Conservation (phyloP, 2,797 vertebrate species). For the Gymnothorax reevesii region DNA sequence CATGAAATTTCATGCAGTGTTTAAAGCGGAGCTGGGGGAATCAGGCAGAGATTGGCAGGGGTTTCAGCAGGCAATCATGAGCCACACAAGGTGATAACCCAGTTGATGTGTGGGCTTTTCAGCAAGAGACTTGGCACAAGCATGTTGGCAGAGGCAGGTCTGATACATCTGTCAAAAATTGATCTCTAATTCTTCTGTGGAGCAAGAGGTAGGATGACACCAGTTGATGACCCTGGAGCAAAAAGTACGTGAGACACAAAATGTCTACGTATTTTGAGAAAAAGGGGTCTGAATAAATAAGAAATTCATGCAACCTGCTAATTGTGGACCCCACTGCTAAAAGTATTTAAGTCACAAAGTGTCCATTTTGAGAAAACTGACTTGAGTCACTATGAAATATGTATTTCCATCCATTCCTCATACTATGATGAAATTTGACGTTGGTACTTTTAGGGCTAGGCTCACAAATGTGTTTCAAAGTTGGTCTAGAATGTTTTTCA, state of each 20-base stretch:
- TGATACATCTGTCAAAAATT: not conserved
- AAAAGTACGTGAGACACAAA: no score
- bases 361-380: no score
- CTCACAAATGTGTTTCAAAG: not conserved
- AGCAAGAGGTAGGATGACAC: not conserved
- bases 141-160: not conserved
- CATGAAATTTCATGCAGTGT: not conserved
- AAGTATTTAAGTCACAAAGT: no score
- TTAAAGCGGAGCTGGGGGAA: not conserved
- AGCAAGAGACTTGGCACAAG: not conserved
- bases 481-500: not conserved
- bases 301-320: no score
- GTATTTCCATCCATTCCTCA: no score
- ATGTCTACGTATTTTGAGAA: no score
- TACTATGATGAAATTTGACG: no score
- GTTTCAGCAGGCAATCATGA: not conserved
- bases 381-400: no score
- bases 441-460: no score
- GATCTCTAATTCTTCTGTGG: not conserved
- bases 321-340: no score
- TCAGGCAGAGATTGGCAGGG: not conserved
- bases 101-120: not conserved
- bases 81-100: not conserved
- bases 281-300: no score
- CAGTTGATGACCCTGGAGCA: not conserved